A percentile compares a stretch with the other conserved stretches of the same genome.
Conservation (phyloP, 2,113 vertebrate genomes). For the Charadrius vociferus region DNA sequence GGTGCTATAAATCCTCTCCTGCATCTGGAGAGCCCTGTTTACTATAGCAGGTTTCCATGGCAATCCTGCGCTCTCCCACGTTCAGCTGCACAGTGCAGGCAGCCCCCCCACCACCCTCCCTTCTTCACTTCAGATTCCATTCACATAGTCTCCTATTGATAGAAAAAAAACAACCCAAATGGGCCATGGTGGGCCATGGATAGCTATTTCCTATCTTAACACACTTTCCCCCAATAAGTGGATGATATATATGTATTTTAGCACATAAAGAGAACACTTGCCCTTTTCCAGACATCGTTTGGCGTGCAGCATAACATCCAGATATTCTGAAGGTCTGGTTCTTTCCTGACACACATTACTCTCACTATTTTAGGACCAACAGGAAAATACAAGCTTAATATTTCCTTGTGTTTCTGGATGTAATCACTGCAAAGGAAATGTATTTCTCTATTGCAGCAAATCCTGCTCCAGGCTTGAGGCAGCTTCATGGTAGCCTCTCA, state of each 20-base stretch:
- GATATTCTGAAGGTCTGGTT: neutral
- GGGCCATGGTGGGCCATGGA: neutral
- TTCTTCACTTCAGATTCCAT: constrained; percentile 28
- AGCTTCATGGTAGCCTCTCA: neutral
- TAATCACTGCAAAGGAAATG: neutral
- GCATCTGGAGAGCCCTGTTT: constrained; percentile 38
- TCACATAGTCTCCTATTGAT: constrained; percentile 11
- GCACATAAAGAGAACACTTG: neutral
- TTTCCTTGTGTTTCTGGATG: neutral
- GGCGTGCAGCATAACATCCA: neutral
- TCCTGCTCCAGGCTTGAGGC: neutral
- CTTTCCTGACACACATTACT: neutral
- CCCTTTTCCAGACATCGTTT: neutral
- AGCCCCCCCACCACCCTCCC: neutral
- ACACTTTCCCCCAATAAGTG: neutral
- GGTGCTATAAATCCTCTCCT: constrained; percentile 1
- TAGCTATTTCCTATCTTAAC: neutral
- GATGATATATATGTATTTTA: neutral
- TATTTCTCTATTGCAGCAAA: neutral
- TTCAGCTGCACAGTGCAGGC: neutral
- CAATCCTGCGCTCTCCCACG: neutral
- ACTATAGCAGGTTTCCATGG: constrained; percentile 18
- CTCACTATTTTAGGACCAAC: neutral
- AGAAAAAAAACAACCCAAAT: neutral
- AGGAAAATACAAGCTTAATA: neutral